Base-by-base conservation (phyloP, 2,888 invertebrate species). In the Psylliodes chrysocephalus region DNA sequence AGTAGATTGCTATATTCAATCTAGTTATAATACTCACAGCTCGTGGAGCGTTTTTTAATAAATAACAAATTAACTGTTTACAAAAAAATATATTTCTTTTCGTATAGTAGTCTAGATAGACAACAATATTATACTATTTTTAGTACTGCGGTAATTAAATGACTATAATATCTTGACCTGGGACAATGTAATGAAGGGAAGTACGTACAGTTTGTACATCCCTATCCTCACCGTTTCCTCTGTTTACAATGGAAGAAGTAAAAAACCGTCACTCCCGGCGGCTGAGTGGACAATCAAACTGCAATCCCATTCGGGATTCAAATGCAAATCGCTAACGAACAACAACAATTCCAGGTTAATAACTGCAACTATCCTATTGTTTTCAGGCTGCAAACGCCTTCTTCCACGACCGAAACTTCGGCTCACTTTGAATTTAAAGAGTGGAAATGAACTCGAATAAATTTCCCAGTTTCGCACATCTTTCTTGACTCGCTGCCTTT, bases 371-470 rank as follows among this genome's bases (percentile, higher is more conserved):
- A 56, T 67, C 60, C 70, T 63, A 72, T 73, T 70, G 73, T 73
- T 73, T 71, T 67, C 64, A 35, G 46, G 56, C 53, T 40, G 67
- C 66, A 69, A 25, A 70, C 70, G 65, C 64, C 69, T 68, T 57
- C 65, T 55, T 51, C 53, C 17, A 33, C 67, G 63, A 65, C 66
- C 64, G 53, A 57, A 46, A 70, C 67, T 66, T 57, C 64, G 68
- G 69, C 66, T 68, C 65, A 67, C 71, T 68, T 69, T 65, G 68
- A 71, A 71, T 71, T 67, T 70, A 69, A 71, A 71, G 72, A 69
- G 71, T 73, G 69, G 72, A 73, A 73, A 72, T 73, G 68, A 73
- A 73, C 62, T 68, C 67, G 69, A 72, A 73, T 73, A 71, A 72
- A 73, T 73, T 73, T 69, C 59, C 42, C 42, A 68, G 66, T 68